These are phyloP conservation scores for Drosophila mettleri DNA, from an alignment of 2,888 invertebrate species.

Conservation along the genomic window DNA sequence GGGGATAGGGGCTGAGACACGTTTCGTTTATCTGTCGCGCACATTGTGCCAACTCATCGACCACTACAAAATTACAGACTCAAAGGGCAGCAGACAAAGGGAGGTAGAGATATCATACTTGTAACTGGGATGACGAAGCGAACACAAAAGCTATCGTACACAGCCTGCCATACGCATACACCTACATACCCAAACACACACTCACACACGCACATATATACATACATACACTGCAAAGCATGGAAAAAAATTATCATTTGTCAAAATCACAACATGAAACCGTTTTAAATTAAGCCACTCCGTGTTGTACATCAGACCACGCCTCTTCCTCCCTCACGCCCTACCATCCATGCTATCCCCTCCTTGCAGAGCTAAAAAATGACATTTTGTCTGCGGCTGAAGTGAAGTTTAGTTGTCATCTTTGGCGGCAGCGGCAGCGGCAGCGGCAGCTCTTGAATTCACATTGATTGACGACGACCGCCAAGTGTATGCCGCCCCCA, in stretches of 20 bases:
- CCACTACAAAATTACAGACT: constrained; percentile 55
- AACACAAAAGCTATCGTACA: constrained; percentile 68
- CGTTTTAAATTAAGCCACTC: constrained; percentile 78
- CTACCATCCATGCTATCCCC: background rate
- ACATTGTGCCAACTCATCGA: constrained; percentile 69
- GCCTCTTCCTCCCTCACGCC: background rate
- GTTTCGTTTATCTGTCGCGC: constrained; percentile 64
- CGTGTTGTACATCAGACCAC: constrained; percentile 20
- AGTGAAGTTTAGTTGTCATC: constrained; percentile 77
- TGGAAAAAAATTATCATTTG: constrained; percentile 73
- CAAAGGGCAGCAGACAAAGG: constrained; percentile 10
- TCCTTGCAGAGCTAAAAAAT: constrained; percentile 29
- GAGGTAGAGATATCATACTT: constrained; percentile 49
- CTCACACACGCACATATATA: constrained; percentile 22
- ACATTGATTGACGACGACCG: constrained; percentile 71
- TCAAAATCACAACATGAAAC: constrained; percentile 80
- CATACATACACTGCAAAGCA: constrained; percentile 17
- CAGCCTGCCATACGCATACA: constrained; percentile 43
- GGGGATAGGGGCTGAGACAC: constrained; percentile 6
- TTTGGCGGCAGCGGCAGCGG: constrained; percentile 50
- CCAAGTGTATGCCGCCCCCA: constrained; percentile 3
- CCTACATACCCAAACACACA: constrained; percentile 24
- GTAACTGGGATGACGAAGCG: constrained; percentile 65
- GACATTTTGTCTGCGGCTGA: constrained; percentile 72
- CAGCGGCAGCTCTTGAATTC: constrained; percentile 63